Evolutionary conservation across 2,113 vertebrate species (phyloP), one percentile per base, ranked within the genome.

Genomic region (Prochilodus magdalenae): DNA sequence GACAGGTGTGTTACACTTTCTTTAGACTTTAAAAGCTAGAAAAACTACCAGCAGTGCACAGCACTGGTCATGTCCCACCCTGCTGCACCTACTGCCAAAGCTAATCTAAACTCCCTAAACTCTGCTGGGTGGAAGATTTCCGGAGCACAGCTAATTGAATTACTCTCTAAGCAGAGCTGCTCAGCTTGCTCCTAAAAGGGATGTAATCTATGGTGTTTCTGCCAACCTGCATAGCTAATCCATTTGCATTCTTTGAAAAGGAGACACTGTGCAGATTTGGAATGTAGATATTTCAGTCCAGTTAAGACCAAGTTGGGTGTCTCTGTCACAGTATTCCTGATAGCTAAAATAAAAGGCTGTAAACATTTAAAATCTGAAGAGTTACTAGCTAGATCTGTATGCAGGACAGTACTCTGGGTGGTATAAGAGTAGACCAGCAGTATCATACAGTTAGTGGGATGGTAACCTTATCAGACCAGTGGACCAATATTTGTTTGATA

Each of bases 1-100:
- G 95, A 98, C 94, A 97, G 97, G 98, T 99, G 87, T 3, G 90
- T 57, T 76, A 49, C 22, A 26, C 51, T 79, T 11, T 44, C 3
- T 70, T 60, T 18, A 60, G n/a, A 0, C 11, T 5, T 57, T 22
- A 57, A 20, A 26, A 60, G 26, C 57, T 26, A 24, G 1, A 10
- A 60, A 15, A 60, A 13, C 57, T 10, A 24, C 24, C 57, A 57
- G 18, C 1, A 3, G 53, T 7, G 5, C 20, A 8, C 53, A 60
- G 57, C n/a, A 2, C n/a, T 60, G 24, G 57, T 0, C 3, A 11
- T 60, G 57, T 60, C 57, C 57, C n/a, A 60, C 57, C 57, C 20
- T 22, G 1, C 16, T 3, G 15, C 11, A 16, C 20, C 13, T 49
- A 4, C 47, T 49, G 49, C 16, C 55, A 57, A 14, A 4, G 14